phyloP scores from a whole-genome alignment of 2,113 vertebrate genomes.

The Callipepla californica region DNA sequence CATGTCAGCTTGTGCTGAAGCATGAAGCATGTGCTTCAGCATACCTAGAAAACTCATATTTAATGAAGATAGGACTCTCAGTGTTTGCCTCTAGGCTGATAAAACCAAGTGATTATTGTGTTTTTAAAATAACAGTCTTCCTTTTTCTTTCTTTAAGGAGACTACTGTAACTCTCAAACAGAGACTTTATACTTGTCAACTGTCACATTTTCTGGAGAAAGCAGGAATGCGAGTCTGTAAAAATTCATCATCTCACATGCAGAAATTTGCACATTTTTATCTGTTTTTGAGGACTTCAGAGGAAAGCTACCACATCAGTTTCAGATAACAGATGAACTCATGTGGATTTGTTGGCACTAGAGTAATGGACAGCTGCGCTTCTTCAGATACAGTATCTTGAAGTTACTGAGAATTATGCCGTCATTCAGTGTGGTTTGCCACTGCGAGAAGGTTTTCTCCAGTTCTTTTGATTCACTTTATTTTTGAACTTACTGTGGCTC shows the following conservation, averaged over 20 bases:
- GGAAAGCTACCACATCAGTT: slow-evolving; percentile 19
- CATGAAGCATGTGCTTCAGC: not conserved
- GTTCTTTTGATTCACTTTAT: not conserved
- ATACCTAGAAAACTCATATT: not conserved
- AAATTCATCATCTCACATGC: not conserved
- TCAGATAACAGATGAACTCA: not conserved
- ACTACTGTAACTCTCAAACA: slow-evolving; percentile 25
- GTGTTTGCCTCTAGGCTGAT: not conserved
- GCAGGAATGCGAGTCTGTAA: not conserved
- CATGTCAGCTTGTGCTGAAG: not conserved
- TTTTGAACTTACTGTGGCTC: not conserved
- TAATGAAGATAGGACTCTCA: not conserved
- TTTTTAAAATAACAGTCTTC: not conserved
- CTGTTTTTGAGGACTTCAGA: not conserved
- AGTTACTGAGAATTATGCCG: slow-evolving; percentile 31
- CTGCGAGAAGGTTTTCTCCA: not conserved
- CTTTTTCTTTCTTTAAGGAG: slow-evolving; percentile 37
- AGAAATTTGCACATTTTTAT: slow-evolving; percentile 33
- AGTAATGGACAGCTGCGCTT: not conserved
- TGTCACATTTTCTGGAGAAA: not conserved
- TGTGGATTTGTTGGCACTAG: slow-evolving; percentile 27
- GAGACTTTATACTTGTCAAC: not conserved
- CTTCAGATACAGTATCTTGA: not conserved
- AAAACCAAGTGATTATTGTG: not conserved
- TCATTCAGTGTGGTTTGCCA: slow-evolving; percentile 45